Evolutionary conservation across 2,888 invertebrate species (phyloP).

Genomic region (Hecatera dysodea): DNA sequence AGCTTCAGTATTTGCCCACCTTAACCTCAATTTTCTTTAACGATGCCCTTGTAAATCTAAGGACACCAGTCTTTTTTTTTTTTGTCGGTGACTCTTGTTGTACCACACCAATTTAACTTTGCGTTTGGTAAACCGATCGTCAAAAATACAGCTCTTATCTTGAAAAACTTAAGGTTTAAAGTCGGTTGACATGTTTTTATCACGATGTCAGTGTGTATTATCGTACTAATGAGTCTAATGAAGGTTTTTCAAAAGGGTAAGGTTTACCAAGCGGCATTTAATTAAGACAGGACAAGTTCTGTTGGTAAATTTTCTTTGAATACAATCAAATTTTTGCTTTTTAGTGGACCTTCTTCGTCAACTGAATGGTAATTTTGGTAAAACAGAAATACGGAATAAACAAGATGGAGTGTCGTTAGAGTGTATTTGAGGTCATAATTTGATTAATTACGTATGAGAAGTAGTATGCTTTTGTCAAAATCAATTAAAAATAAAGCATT

Average conservation of each 20-base stretch:
- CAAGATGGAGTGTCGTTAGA: background rate
- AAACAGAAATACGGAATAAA: background rate
- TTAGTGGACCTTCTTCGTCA: conserved; percentile 26
- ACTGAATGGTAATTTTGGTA: conserved; percentile 24
- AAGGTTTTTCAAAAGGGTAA: conserved; percentile 83
- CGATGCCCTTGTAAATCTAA: conserved; percentile 82
- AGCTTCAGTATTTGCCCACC: conserved; percentile 79
- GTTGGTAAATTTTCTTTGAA: conserved; percentile 69
- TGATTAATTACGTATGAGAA: background rate
- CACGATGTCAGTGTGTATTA: conserved; percentile 59
- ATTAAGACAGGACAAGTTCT: conserved; percentile 78
- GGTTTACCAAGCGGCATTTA: conserved; percentile 80
- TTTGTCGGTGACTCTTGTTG: conserved; percentile 75
- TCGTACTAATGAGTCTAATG: conserved; percentile 83
- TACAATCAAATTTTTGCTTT: conserved; percentile 47
- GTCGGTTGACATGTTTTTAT: conserved; percentile 48
- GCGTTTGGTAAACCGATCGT: conserved; percentile 27
- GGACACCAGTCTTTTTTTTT: conserved; percentile 81
- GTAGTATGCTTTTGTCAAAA: background rate
- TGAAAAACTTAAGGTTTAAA: conserved; percentile 53
- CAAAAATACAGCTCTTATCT: conserved; percentile 43
- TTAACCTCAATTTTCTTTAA: conserved; percentile 86
- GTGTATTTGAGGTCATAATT: background rate
- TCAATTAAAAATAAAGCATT: background rate
- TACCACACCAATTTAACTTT: conserved; percentile 62